A percentile compares a stretch with the other conserved stretches of the same genome.
phyloP scores from a whole-genome alignment of 2,888 invertebrate genomes.

The Plagodis pulveraria region DNA sequence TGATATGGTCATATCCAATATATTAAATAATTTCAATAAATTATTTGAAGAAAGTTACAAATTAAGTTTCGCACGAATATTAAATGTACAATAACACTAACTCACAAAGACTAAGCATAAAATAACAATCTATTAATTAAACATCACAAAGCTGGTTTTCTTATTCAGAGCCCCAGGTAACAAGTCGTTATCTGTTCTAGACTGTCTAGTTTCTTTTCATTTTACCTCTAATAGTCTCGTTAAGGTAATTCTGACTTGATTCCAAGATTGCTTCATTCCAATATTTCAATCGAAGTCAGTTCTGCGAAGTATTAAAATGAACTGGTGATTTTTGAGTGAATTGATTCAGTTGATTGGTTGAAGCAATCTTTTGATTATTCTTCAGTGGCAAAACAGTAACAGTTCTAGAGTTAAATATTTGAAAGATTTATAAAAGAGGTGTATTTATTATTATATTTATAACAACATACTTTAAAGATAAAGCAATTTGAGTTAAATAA shows the following conservation, averaged over 20 bases:
- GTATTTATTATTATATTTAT: too few relatives aligned
- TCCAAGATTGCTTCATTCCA: slow-evolving; percentile 11
- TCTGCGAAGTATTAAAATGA: slow-evolving; percentile 10
- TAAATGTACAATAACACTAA: background rate
- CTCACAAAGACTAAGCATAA: slow-evolving; percentile 1
- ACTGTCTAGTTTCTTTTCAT: slow-evolving; percentile 15
- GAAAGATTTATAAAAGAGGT: too few relatives aligned
- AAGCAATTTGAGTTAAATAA: background rate
- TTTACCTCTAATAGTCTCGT: slow-evolving; percentile 22
- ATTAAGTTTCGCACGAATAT: too few relatives aligned
- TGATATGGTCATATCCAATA: too few relatives aligned
- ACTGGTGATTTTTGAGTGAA: slow-evolving; percentile 3
- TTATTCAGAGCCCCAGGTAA: slow-evolving; percentile 6
- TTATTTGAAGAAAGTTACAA: too few relatives aligned
- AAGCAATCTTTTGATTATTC: too few relatives aligned
- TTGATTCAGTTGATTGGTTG: too few relatives aligned
- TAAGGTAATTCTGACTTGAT: slow-evolving; percentile 26
- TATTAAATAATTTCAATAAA: too few relatives aligned
- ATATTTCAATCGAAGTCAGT: slow-evolving; percentile 13
- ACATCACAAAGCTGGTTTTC: slow-evolving; percentile 4
- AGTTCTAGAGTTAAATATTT: too few relatives aligned
- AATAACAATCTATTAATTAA: slow-evolving; percentile 8
- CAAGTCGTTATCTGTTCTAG: slow-evolving; percentile 14
- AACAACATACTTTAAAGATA: too few relatives aligned
- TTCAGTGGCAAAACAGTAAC: too few relatives aligned